Percentiles rank a stretch among this genome's conserved stretches.
Conservation (phyloP, 2,888 invertebrate species). For the Lochmaea capreae region DNA sequence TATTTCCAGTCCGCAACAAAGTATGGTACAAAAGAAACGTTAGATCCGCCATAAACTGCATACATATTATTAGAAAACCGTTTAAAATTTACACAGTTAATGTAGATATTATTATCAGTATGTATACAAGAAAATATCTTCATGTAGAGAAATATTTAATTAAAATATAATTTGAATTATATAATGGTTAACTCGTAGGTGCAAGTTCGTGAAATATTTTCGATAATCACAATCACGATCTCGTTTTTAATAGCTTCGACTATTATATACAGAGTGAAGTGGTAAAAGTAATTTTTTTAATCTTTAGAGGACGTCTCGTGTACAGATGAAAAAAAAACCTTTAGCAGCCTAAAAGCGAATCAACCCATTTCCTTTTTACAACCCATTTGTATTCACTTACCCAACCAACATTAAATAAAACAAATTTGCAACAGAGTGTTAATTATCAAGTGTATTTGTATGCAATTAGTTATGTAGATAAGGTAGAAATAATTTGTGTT, state of each 20-base stretch:
- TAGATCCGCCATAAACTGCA: too few species aligned
- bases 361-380: not conserved
- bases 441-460: conserved; percentile 44
- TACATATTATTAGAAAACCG: too few species aligned
- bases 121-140: conserved; percentile 6
- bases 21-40: too few species aligned
- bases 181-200: conserved; percentile 31
- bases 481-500: conserved; percentile 40
- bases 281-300: too few species aligned
- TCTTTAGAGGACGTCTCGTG: too few species aligned
- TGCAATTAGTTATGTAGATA: conserved; percentile 46
- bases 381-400: conserved; percentile 8
- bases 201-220: conserved; percentile 37
- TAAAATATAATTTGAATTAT: conserved; percentile 26
- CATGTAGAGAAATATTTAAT: conserved; percentile 21
- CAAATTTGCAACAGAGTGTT: conserved; percentile 41
- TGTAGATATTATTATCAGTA: not conserved
- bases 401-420: conserved; percentile 32
- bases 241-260: conserved; percentile 16
- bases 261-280: too few species aligned
- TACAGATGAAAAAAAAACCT: not conserved
- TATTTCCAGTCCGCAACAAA: too few species aligned
- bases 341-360: not conserved
- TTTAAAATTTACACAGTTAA: not conserved
- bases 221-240: conserved; percentile 37